A percentile compares a stretch with the other conserved stretches of the same genome.
Evolutionary conservation across 37 sponge, comb jelly and placozoan genomes (phyloP).

Genomic region (Theonella swinhoei): DNA sequence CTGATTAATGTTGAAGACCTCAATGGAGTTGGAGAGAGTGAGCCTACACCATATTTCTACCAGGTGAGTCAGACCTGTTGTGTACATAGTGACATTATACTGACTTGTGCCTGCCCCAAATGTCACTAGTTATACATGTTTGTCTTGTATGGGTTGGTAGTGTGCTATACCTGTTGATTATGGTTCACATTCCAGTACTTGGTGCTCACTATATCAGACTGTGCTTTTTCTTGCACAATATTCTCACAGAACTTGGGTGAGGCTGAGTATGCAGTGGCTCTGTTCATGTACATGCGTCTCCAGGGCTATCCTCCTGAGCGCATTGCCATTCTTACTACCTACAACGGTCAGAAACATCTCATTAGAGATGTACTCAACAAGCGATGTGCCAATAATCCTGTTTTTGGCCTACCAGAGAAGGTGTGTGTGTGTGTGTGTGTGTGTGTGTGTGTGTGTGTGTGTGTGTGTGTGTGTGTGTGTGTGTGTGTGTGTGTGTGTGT

Average conservation of each 20-base stretch:
- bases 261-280: constrained; percentile 95
- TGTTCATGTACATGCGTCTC: constrained; percentile 99
- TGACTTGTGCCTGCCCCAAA: not conserved
- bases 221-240: not conserved
- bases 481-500: not conserved
- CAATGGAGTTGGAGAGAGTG: constrained; percentile 93
- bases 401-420: constrained; percentile 91
- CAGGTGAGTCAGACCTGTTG: constrained; percentile 70
- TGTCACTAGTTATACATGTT: not conserved
- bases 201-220: not conserved
- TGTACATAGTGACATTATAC: too few relatives aligned
- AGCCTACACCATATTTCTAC: constrained; percentile 95
- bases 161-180: too few relatives aligned
- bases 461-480: constrained; percentile 7
- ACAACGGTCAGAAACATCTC: constrained; percentile 99
- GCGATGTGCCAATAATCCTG: constrained; percentile 95
- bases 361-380: constrained; percentile 93
- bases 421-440: constrained; percentile 37
- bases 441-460: not conserved
- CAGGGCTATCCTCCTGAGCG: constrained; percentile 96
- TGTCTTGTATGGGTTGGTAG: not conserved
- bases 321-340: constrained; percentile 99
- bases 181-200: not conserved
- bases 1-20: constrained; percentile 95
- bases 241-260: constrained; percentile 91